Base-by-base conservation (phyloP, 2,797 vertebrate genomes). In the Myotis pilosus region DNA sequence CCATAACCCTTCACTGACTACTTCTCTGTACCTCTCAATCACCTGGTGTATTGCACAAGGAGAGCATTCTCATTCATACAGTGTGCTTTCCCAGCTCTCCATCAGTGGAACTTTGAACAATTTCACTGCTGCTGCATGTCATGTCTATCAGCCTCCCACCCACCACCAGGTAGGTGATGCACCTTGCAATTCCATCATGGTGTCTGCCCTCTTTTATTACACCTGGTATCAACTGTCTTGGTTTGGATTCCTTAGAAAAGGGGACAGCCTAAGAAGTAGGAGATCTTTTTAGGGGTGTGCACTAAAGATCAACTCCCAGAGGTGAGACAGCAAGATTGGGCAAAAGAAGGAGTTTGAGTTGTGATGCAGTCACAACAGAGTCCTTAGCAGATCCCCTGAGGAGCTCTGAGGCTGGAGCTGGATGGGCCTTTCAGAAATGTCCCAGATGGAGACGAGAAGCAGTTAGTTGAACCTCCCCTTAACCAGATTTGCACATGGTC, bases 301-400 rank as follows among this genome's bases (percentile, higher is more conserved):
- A 17, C 33, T 76, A 38, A 86, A 78, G 15, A 51, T 79, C 28
- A 64, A 8, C 20, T 80, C 11, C 17, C 20, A 51, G 53, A 72
- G 64, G n/a, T 66, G 23, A 86, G 20, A 10, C 57, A 44, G 41
- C 22, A 49, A 15, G 9, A 25, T 0, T 72, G 8, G 11, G 19
- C 19, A 83, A 3, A 69, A 13, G 41, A 25, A 74, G 22, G 13
- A 60, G 17, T 16, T 12, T 30, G 19, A 62, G 36, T 2, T 2
- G 5, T 53, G 38, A 64, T n/a, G 8, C 8, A 53, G 1, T 55
- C 28, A 68, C 13, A 62, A 33, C 33, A 60, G 19, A 78, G 17
- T 19, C 10, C 2, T 64, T 25, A 47, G 30, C 19, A 3, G 22
- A 47, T 51, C 30, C 38, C 10, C 0, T 0, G 2, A 7, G 41